These are phyloP conservation scores for Heliconius hewitsoni DNA, from an alignment of 1,140 invertebrate species.

Conservation along the genomic window DNA sequence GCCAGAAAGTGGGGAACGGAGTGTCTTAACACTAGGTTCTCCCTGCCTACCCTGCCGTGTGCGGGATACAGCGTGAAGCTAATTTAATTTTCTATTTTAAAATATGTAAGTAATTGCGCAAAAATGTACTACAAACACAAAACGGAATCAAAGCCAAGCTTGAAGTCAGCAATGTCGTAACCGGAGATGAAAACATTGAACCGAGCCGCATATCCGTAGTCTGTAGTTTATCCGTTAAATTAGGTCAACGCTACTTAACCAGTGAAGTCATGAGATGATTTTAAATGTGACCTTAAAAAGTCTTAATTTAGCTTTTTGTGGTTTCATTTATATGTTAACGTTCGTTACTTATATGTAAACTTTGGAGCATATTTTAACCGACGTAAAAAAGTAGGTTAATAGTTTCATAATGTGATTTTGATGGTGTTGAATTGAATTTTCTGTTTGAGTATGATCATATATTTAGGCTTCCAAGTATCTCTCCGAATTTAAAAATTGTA, in stretches of 20 bases:
- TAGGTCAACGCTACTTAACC: conserved; percentile 3
- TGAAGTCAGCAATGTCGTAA: conserved; percentile 6
- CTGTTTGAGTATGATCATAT: no score
- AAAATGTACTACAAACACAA: background rate
- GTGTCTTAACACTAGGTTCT: no score
- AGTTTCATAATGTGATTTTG: no score
- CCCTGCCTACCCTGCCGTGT: no score
- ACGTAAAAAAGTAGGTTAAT: background rate
- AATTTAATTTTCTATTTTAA: no score
- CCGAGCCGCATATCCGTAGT: conserved; percentile 4
- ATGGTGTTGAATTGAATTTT: no score
- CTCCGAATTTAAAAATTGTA: no score
- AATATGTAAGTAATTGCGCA: background rate
- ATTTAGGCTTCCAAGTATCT: no score
- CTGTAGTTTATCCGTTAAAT: background rate
- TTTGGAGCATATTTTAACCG: background rate
- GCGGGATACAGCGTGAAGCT: no score
- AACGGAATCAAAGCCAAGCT: conserved; percentile 4
- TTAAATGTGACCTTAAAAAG: background rate
- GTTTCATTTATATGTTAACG: background rate
- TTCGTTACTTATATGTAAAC: background rate
- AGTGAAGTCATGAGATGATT: background rate
- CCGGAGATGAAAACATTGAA: conserved; percentile 12
- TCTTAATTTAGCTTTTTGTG: background rate
- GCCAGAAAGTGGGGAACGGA: no score